Base-by-base conservation (phyloP, 2,113 vertebrate genomes). In the Psilopsiagon aymara region DNA sequence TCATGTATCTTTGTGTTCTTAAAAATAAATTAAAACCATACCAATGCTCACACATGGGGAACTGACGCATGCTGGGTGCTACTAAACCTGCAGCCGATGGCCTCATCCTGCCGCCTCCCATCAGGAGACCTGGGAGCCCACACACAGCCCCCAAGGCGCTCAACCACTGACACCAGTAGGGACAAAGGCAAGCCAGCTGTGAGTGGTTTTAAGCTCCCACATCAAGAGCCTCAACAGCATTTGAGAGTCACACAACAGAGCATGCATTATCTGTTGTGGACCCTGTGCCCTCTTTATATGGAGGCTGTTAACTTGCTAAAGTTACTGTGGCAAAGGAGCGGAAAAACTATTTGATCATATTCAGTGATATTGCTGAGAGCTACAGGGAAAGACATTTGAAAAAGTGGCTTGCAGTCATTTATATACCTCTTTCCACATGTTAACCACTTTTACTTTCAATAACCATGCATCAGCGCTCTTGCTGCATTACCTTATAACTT, bases 1-100 rank as follows among this genome's bases (percentile, higher is more conserved):
- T 95, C 96, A 92, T 97, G 96, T 91, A 94, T 94, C 95, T 96
- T 96, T 96, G 96, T 96, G 96, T 96, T 96, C 95, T 97, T 96
- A 96, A 96, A 97, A 96, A 96, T 96, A 96, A 95, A 96, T 97
- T 94, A 96, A 94, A 96, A 96, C 86, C 62, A 94, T 90, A 96
- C 88, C 91, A 94, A 12, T 84, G 91, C 91, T 95, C 76, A 41
- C 92, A 94, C 88, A 94, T 85, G 88, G 84, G 84, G 86, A 94
- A 82, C 70, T 91, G 94, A 94, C 2, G 2, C 70, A 69, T 3
- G 0, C 83, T 79, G 94, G 77, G 69, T 84, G 92, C 92, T 92
- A 19, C 76, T 49, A 41, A 92, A 91, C 70, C 86, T 86, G 80
- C 71, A 94, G 82, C 92, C 90, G 83, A 59, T 2, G 82, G 92